Conservation (phyloP, 2,797 vertebrate genomes). For the Harpagifer antarcticus region DNA sequence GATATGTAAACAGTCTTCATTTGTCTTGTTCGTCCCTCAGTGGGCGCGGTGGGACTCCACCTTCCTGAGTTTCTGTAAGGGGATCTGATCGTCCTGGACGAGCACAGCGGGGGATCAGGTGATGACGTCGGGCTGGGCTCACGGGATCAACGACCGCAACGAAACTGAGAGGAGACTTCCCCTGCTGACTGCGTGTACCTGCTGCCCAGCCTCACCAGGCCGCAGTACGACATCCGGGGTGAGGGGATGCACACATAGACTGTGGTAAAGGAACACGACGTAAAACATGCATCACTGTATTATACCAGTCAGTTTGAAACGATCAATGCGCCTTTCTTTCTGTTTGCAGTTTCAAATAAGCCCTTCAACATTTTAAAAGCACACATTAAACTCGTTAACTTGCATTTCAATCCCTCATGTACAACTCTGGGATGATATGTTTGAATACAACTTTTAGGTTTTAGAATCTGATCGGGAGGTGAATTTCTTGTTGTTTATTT, state of each 20-base stretch:
- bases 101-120: conserved; percentile 93
- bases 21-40: conserved; percentile 60
- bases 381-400: not conserved
- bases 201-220: conserved; percentile 91
- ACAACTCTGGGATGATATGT: too few species aligned
- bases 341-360: not conserved
- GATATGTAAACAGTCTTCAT: too few species aligned
- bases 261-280: too few species aligned
- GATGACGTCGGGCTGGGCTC: conserved; percentile 94
- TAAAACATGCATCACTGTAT: too few species aligned
- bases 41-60: conserved; percentile 86
- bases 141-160: conserved; percentile 93
- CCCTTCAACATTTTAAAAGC: not conserved
- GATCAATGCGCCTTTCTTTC: too few species aligned
- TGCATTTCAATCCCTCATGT: not conserved
- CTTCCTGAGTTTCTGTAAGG: conserved; percentile 94
- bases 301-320: too few species aligned
- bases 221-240: conserved; percentile 91
- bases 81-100: conserved; percentile 94
- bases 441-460: too few species aligned
- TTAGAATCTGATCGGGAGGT: too few species aligned
- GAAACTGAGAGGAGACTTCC: conserved; percentile 94
- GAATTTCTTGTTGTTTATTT: too few species aligned
- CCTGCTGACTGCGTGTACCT: conserved; percentile 95
- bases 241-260: conserved; percentile 62